Conservation (phyloP, 2,888 invertebrate genomes). For the Drosophila borborema region DNA sequence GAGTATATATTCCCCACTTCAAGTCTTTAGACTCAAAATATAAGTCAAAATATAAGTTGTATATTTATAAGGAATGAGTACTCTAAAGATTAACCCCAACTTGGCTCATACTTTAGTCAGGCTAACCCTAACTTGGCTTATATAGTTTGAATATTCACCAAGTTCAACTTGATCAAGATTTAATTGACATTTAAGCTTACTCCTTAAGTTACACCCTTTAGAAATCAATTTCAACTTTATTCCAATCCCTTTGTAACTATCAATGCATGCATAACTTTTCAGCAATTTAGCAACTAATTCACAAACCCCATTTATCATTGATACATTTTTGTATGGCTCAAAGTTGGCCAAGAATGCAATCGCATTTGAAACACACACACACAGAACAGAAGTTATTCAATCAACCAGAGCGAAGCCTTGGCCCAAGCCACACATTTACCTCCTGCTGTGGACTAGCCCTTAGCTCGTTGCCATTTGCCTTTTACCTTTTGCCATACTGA, state of each 20-base stretch:
- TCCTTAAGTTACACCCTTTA: neutral
- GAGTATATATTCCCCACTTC: no score
- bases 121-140: no score
- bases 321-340: neutral
- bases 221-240: neutral
- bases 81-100: no score
- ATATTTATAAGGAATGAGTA: no score
- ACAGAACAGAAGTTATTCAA: slow-evolving; percentile 23
- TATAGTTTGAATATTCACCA: no score
- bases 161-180: no score
- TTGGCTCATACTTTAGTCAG: no score
- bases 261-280: neutral
- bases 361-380: slow-evolving; percentile 10
- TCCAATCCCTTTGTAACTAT: no score
- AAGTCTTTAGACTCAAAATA: no score
- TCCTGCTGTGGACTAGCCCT: slow-evolving; percentile 5
- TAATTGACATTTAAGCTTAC: neutral
- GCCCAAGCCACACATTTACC: neutral
- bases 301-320: neutral
- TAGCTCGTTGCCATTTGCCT: neutral
- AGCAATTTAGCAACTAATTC: neutral
- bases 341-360: slow-evolving; percentile 9
- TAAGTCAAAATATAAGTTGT: no score
- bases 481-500: neutral
- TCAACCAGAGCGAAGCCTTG: neutral